Conservation (phyloP, 2,797 vertebrate species). For the Hydrolagus colliei region DNA sequence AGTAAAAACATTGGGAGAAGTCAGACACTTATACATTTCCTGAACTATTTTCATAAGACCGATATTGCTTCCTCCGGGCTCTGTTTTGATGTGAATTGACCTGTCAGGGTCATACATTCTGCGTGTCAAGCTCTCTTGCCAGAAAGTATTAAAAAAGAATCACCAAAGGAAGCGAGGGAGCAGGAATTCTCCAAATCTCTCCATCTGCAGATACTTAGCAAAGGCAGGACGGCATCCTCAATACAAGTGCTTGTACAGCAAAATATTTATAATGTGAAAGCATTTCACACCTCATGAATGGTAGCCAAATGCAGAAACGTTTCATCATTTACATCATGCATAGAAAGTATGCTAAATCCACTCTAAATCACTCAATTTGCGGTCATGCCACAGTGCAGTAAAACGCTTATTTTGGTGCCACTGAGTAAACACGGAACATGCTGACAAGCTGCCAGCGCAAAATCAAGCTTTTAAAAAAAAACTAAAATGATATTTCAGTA, state of each 20-base stretch:
- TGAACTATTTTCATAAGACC: slow-evolving; percentile 43
- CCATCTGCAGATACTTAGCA: slow-evolving; percentile 65
- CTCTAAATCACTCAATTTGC: neutral
- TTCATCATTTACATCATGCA: neutral
- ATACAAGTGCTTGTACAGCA: neutral
- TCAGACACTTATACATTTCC: slow-evolving; percentile 37
- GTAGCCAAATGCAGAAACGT: neutral
- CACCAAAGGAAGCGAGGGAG: slow-evolving; percentile 50
- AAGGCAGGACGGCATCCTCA: slow-evolving; percentile 25
- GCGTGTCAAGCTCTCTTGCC: slow-evolving; percentile 43
- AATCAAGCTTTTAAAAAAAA: neutral
- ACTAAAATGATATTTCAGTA: neutral
- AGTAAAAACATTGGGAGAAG: neutral
- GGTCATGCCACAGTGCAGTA: neutral
- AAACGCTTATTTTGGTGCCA: neutral
- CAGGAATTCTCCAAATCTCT: slow-evolving; percentile 49
- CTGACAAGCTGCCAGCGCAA: neutral
- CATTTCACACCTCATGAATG: neutral
- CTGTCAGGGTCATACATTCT: slow-evolving; percentile 44
- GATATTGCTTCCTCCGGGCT: slow-evolving; percentile 46
- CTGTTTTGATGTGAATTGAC: slow-evolving; percentile 44
- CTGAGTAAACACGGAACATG: neutral
- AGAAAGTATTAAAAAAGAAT: slow-evolving; percentile 44
- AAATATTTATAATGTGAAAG: neutral
- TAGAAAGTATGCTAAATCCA: neutral